Conservation (phyloP, 64 coral and sea anemone genomes). For the Stichodactyla mertensii region DNA sequence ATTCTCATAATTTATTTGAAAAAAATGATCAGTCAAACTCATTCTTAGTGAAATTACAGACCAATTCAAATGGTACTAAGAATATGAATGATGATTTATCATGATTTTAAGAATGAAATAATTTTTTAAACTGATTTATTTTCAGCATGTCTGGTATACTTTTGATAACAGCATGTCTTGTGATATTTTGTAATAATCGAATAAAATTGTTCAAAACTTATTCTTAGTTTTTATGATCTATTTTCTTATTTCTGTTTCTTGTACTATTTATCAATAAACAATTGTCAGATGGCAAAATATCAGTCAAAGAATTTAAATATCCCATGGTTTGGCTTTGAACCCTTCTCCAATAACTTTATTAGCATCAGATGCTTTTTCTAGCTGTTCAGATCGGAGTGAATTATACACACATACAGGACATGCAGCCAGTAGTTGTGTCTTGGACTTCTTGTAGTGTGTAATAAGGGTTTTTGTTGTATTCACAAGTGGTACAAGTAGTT, state of each 20-base stretch:
- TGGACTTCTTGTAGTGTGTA: conserved; percentile 44
- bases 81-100: not conserved
- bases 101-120: not conserved
- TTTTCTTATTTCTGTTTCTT: not conserved
- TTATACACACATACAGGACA: conserved; percentile 92
- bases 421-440: conserved; percentile 50
- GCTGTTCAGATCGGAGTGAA: conserved; percentile 68
- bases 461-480: conserved; percentile 65
- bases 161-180: conserved; percentile 2
- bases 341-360: not conserved
- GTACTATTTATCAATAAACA: not conserved
- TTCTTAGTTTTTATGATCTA: not conserved
- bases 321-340: conserved; percentile 18
- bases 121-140: not conserved
- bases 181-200: not conserved
- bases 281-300: not conserved
- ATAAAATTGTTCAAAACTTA: not conserved
- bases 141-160: not conserved
- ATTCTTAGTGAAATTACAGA: no score
- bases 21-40: not conserved
- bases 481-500: conserved; percentile 53
- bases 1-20: not conserved
- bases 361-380: conserved; percentile 17
- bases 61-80: not conserved
- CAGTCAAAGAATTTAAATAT: not conserved